Evolutionary conservation across 2,888 invertebrate genomes (phyloP).

Genomic region (Poecilus cupreus): DNA sequence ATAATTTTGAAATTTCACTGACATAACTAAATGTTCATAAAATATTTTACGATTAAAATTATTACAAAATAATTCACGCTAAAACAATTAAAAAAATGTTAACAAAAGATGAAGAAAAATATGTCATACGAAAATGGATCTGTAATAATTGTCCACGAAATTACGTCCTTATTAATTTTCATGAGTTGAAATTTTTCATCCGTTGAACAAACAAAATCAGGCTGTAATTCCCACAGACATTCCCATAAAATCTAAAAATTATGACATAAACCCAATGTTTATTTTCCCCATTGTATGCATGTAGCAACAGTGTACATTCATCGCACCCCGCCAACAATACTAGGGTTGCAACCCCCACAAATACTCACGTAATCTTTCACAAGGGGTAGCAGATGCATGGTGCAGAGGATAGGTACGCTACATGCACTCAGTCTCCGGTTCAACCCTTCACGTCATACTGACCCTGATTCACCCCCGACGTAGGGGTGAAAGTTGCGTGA

Average conservation of each 20-base stretch:
- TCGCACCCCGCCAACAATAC: neutral
- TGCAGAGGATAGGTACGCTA: slow-evolving; percentile 59
- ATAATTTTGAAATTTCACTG: too few species aligned
- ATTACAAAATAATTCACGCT: neutral
- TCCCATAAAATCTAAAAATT: slow-evolving; percentile 44
- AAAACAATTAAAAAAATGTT: neutral
- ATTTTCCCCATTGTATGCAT: slow-evolving; percentile 47
- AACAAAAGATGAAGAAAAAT: neutral
- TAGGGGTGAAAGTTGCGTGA: slow-evolving; percentile 12
- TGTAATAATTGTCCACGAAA: neutral
- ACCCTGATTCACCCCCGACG: neutral
- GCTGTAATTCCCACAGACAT: slow-evolving; percentile 11
- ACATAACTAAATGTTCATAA: too few species aligned
- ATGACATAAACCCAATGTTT: slow-evolving; percentile 55
- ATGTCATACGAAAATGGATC: neutral
- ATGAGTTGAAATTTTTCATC: slow-evolving; percentile 11
- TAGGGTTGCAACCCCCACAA: slow-evolving; percentile 67
- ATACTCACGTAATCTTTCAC: slow-evolving; percentile 68
- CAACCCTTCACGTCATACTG: slow-evolving; percentile 40
- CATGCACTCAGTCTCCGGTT: slow-evolving; percentile 32
- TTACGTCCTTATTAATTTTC: neutral
- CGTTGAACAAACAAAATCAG: slow-evolving; percentile 21
- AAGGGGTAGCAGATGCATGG: slow-evolving; percentile 70
- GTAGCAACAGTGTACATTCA: slow-evolving; percentile 48
- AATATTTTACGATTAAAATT: too few species aligned